Evolutionary conservation across 2,888 invertebrate species (phyloP).

Genomic region (Lepeophtheirus nordmannii): DNA sequence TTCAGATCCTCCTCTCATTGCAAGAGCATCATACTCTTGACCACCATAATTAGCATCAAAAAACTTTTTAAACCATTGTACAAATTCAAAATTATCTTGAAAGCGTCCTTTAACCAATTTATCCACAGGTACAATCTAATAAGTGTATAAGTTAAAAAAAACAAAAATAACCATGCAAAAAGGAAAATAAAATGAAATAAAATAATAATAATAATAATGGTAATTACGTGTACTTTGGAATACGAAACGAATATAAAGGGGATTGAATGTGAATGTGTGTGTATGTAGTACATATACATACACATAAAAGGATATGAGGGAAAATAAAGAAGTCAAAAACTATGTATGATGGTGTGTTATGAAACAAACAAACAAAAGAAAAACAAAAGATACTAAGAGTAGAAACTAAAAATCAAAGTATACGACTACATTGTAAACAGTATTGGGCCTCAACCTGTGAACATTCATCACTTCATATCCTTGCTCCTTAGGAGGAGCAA

Average conservation of each 20-base stretch:
- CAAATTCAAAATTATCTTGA: conserved; percentile 99
- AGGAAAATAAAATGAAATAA: conserved; percentile 12
- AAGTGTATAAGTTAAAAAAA: conserved; percentile 29
- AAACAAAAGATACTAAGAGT: too few relatives aligned
- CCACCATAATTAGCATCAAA: conserved; percentile 97
- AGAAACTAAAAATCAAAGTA: too few relatives aligned
- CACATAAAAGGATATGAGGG: background rate
- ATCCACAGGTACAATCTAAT: conserved; percentile 79
- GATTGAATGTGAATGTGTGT: background rate
- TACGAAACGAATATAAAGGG: background rate
- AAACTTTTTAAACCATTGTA: conserved; percentile 99
- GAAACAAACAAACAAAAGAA: too few relatives aligned
- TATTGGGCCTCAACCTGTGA: too few relatives aligned
- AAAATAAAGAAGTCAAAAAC: too few relatives aligned
- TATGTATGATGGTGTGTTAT: too few relatives aligned
- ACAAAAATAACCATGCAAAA: conserved; percentile 24
- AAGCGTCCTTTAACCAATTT: conserved; percentile 92
- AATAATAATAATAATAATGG: background rate
- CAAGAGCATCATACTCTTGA: conserved; percentile 76
- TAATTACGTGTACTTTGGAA: background rate
- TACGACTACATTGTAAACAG: too few relatives aligned
- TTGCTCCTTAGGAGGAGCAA: too few relatives aligned
- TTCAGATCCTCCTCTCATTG: conserved; percentile 64
- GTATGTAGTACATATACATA: background rate
- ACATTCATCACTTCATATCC: too few relatives aligned